Base-by-base conservation (phyloP, 2,888 invertebrate species). In the Oasisia sp. region DNA sequence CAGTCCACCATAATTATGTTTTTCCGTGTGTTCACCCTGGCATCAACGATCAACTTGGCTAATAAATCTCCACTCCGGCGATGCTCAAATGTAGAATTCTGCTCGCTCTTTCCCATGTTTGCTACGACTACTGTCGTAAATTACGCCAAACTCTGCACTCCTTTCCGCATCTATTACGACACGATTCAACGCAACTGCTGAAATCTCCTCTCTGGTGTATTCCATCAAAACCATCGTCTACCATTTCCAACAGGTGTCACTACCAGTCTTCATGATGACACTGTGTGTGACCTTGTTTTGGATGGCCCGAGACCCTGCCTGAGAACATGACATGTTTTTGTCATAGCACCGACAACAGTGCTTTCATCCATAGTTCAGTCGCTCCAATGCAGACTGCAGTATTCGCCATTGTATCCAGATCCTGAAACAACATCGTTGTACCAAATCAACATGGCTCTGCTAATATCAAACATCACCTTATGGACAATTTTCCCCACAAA, bases 201-300 rank as follows among this genome's bases (percentile, higher is more conserved):
- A 50, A 50, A n/a, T 74, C 74, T 74, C 74, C 74, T 74, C 74
- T 27, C 74, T 74, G 7, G 74, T 27, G 27, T n/a, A 27, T 5
- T 7, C 0, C 74, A 27, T 74, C 74, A 74, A 74, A 74, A 74
- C 3, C 74, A 27, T 74, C 74, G 27, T 74, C n/a, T 74, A 74
- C 74, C 74, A 74, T 74, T 74, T 74, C 74, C 27, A 74, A 19
- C 74, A 74, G 74, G 74, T 74, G 74, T 74, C 74, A 74, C 74
- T 19, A 27, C 27, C 74, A 74, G 74, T 74, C 14, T 27, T 27
- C 74, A 27, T 74, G 74, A 19, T 74, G 74, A 74, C 27, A 19
- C 74, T 27, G 74, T 19, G 74, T 74, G n/a, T 27, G 74, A 74
- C 74, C 74, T n/a, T 74, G 74, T 27, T 27, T 74, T 27, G 74